Conservation (phyloP, 1,140 invertebrate genomes). For the Sitophilus oryzae region DNA sequence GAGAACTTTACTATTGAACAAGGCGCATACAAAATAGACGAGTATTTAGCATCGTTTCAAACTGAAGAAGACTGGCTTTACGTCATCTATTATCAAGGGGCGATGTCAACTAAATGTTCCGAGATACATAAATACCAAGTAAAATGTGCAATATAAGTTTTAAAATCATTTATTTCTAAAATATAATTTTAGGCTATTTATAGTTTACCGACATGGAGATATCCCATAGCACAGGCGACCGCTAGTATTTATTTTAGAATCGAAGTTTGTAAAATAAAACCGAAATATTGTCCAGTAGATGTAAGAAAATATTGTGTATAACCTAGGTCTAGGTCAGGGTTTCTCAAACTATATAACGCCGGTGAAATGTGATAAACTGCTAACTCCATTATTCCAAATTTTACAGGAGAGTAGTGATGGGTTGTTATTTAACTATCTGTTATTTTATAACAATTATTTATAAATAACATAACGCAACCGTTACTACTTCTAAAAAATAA, state of each 20-base stretch:
- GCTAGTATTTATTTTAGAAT: slow-evolving; percentile 27
- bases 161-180: too few relatives aligned
- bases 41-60: slow-evolving; percentile 17
- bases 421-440: too few relatives aligned
- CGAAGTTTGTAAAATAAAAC: slow-evolving; percentile 20
- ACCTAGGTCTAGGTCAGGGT: too few relatives aligned
- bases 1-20: slow-evolving; percentile 15
- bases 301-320: slow-evolving; percentile 14
- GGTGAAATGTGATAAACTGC: too few relatives aligned
- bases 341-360: too few relatives aligned
- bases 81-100: slow-evolving; percentile 22
- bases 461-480: too few relatives aligned
- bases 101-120: not conserved
- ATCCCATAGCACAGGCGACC: slow-evolving; percentile 26
- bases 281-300: slow-evolving; percentile 14
- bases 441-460: too few relatives aligned
- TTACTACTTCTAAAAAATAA: too few relatives aligned
- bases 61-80: slow-evolving; percentile 25
- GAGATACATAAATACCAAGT: slow-evolving; percentile 19
- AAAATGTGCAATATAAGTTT: not conserved
- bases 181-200: slow-evolving; percentile 22
- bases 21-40: slow-evolving; percentile 22
- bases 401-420: too few relatives aligned
- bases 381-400: too few relatives aligned
- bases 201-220: slow-evolving; percentile 19